phyloP scores from a whole-genome alignment of 2,888 invertebrate species.

The Andrena bicolor region DNA sequence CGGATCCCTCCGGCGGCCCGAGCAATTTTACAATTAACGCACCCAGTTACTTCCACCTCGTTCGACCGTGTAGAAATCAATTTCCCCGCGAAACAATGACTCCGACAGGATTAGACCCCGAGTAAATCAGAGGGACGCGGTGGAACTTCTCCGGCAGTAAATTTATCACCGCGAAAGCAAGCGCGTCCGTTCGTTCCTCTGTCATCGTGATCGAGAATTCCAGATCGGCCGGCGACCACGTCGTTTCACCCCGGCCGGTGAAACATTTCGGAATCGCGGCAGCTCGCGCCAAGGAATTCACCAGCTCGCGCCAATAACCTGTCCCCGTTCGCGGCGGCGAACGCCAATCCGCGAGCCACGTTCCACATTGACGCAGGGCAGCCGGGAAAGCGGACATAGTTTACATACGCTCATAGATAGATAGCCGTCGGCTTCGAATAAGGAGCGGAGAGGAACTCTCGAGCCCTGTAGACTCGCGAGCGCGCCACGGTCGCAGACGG shows the following conservation, averaged over 20 bases:
- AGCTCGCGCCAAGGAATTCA: slow-evolving; percentile 75
- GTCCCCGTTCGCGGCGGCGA: slow-evolving; percentile 51
- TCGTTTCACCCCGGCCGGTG: slow-evolving; percentile 57
- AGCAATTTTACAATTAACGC: no score
- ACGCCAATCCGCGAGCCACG: slow-evolving; percentile 54
- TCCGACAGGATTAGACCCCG: not conserved
- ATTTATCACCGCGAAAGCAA: slow-evolving; percentile 42
- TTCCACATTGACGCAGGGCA: slow-evolving; percentile 60
- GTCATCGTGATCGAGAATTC: slow-evolving; percentile 57
- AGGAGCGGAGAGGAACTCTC: slow-evolving; percentile 11
- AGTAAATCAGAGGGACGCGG: slow-evolving; percentile 26
- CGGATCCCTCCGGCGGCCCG: not conserved
- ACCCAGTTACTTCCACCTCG: not conserved
- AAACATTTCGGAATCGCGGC: slow-evolving; percentile 64
- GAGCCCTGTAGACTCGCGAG: not conserved
- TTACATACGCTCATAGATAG: slow-evolving; percentile 53
- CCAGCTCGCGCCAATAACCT: slow-evolving; percentile 74
- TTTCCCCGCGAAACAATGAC: slow-evolving; percentile 4
- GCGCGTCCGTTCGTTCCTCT: slow-evolving; percentile 15
- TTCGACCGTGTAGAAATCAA: not conserved
- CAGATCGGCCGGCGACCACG: slow-evolving; percentile 46
- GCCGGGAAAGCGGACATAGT: slow-evolving; percentile 52
- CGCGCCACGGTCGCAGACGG: slow-evolving; percentile 21
- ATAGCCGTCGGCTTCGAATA: slow-evolving; percentile 41
- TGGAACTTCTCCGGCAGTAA: slow-evolving; percentile 29